Base-by-base conservation (phyloP, 2,888 invertebrate genomes). In the Drosophila conformis region DNA sequence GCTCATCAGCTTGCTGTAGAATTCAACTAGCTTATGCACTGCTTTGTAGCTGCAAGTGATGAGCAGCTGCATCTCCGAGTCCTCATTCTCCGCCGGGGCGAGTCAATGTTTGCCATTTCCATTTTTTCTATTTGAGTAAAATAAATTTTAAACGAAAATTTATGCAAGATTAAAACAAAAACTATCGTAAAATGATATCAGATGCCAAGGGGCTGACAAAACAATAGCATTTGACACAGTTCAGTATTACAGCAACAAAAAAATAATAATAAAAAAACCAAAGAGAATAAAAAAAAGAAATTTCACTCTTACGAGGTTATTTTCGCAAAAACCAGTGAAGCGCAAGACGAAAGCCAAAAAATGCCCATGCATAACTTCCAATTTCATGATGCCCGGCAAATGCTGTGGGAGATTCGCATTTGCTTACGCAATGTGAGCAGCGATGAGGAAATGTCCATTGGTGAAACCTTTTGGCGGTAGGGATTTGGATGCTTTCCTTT, bases 371-470 rank as follows among this genome's bases (percentile, higher is more conserved):
- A 65, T 58, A 69, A 51, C 69, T 62, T 58, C 38, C 61, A 58
- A 61, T 75, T 76, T 62, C 49, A 61, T 61, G 29, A 57, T 31
- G 21, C 13, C 42, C 29, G 75, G n/a, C 31, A 48, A 48, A 74
- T 51, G 62, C 54, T 51, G 59, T 15, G 56, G 66, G 38, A 73
- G 73, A 74, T 66, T 56, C 60, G 40, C 74, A 53, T 74, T 73
- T 65, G 61, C 58, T 66, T 58, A 73, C 60, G 67, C 74, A 73
- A 60, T 56, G 65, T 21, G 71, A 35, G 58, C 72, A 65, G 66
- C 74, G 74, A 66, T 53, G 73, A 58, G 71, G 65, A 72, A 73
- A 72, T 72, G 57, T 65, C 67, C 71, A 52, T 73, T 65, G 65
- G 57, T 7, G 29, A 25, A 62, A 11, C 29, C 61, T 71, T 54